A percentile compares a stretch with the other conserved stretches of the same genome.
phyloP scores from a whole-genome alignment of 2,888 invertebrate genomes.

The Dryobota labecula region DNA sequence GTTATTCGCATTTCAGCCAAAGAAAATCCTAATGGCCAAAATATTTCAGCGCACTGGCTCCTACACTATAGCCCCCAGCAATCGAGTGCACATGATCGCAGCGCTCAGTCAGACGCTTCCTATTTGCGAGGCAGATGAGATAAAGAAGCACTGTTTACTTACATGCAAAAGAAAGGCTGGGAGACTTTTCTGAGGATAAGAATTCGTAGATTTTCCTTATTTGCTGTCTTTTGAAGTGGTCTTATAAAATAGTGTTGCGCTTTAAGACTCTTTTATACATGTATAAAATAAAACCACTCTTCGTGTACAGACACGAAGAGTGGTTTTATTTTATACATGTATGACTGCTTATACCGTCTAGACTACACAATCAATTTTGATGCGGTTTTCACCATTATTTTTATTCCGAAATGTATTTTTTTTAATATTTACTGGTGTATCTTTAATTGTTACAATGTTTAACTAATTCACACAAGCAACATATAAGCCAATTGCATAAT shows the following conservation, averaged over 20 bases:
- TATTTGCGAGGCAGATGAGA: conserved; percentile 60
- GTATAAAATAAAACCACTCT: too few species aligned
- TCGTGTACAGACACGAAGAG: too few species aligned
- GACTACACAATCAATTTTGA: too few species aligned
- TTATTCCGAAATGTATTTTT: too few species aligned
- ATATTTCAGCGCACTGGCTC: conserved; percentile 13
- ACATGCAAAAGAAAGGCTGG: conserved; percentile 24
- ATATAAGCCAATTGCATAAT: too few species aligned
- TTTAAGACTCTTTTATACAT: background rate
- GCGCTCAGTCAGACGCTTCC: conserved; percentile 49
- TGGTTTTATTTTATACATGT: too few species aligned
- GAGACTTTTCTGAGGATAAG: background rate
- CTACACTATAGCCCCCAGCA: conserved; percentile 36
- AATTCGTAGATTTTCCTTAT: background rate
- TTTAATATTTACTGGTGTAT: too few species aligned
- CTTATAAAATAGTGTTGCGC: background rate
- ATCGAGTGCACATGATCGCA: conserved; percentile 61
- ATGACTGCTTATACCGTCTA: too few species aligned
- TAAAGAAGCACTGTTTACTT: conserved; percentile 55
- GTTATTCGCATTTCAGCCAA: background rate
- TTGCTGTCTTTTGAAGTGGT: background rate
- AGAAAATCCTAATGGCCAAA: background rate
- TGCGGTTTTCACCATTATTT: too few species aligned
- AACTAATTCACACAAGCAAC: too few species aligned
- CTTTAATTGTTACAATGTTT: too few species aligned